Base-by-base conservation (phyloP, 2,113 vertebrate species). In the Choloepus hoffmanni region DNA sequence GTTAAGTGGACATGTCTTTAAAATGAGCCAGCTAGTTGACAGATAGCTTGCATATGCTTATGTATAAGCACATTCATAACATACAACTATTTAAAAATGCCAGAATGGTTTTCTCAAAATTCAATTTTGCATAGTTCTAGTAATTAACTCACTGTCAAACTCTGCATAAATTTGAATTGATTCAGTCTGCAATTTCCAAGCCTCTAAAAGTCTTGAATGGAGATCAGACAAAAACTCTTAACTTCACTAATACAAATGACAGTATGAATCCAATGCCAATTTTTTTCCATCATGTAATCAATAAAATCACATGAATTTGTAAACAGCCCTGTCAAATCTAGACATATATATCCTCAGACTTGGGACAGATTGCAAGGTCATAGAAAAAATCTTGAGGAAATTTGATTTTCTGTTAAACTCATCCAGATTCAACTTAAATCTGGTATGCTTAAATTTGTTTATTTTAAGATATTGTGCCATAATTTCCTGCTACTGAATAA, bases 101-200 rank as follows among this genome's bases (percentile, higher is more conserved):
- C 96, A 96, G 96, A 68, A 74, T 55, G 96, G 79, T 96, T 98
- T 97, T 84, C 86, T 94, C 83, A 93, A 94, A 98, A 94, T 97
- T 96, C 83, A 96, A 50, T 94, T 96, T 97, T 96, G 82, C 95
- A 95, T 95, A 95, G 88, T 96, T 96, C 76, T 96, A 73, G 60
- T 97, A 95, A 97, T 97, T 98, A 98, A 88, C 95, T 97, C 65
- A 96, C 93, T 97, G 97, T 97, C 96, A 95, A 95, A 94, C 90
- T 92, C 85, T 94, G 95, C 95, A 95, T 97, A 96, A 96, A 97
- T 97, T 96, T 97, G 87, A 97, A 96, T 95, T 88, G 94, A 58
- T 97, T 93, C 92, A 85, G 92, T 92, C 53, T 96, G 87, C 53
- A 70, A 60, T 95, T 96, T 92, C 60, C 43, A 94, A 95, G 55